Base-by-base conservation (phyloP, 2,888 invertebrate species). In the Pristionchus entomophagus region DNA sequence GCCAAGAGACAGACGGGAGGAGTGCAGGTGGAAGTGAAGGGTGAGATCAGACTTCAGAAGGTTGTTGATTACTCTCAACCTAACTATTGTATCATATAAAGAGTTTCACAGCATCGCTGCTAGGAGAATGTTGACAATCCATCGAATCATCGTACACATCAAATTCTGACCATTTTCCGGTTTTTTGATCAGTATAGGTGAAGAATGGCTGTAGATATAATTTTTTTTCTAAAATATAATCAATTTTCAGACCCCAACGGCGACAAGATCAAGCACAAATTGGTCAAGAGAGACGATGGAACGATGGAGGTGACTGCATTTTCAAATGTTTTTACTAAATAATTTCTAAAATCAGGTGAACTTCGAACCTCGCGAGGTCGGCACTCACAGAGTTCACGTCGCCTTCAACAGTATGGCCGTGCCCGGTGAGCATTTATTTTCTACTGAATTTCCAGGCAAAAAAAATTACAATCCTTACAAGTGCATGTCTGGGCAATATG, bases 351-450 rank as follows among this genome's bases (percentile, higher is more conserved):
- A 29, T 69, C 90, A 92, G 84, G 90, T 92, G 62, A 73, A 29
- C 10, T 93, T 93, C 90, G 88, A 91, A 51, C 93, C 93, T 8
- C 88, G 87, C 32, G 90, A 91, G 29, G 88, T 92, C 41, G 92
- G 91, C 22, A 65, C 85, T 3, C 91, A 94, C 89, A 87, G 83
- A 49, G 91, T 93, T 65, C 86, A 86, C 73, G 90, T 93, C 32
- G 89, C 91, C 49, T 93, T 93, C 89, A 93, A 94, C 89, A 92
- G 92, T 86, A 95, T 95, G 91, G 95, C 95, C 51, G 95, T 96
- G 26, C 95, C 95, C 91, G 95, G 95, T 95, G 91, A 26, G 86
- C n/a, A 12, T 59, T 29, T 45, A 62, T 17, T 56, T 32, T 35
- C 5, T 32, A 35, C 12, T 14, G 17, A 49, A 26, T 51, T 51